Conservation (phyloP, 1,140 invertebrate species). For the Belonocnema kinseyi region DNA sequence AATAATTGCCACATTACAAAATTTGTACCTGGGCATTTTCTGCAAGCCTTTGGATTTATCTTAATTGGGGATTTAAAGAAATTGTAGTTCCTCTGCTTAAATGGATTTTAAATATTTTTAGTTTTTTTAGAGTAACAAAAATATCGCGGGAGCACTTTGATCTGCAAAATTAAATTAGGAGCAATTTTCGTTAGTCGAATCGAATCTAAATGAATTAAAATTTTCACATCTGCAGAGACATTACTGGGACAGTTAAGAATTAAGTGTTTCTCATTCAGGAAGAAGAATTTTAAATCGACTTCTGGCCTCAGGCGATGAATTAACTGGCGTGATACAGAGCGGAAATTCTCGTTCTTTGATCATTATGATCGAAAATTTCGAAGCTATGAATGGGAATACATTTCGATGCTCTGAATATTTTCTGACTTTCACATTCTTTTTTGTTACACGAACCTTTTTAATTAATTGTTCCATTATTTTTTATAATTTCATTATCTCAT, state of each 20-base stretch:
- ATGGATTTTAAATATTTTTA: no score
- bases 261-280: conserved; percentile 29
- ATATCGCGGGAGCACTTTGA: background rate
- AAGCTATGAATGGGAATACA: background rate
- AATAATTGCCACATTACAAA: no score
- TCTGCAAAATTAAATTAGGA: background rate
- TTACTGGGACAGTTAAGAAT: conserved; percentile 9
- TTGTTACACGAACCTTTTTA: no score
- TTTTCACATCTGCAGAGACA: conserved; percentile 7
- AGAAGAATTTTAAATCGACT: conserved; percentile 25
- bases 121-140: no score
- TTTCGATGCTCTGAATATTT: background rate
- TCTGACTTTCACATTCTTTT: conserved; percentile 8
- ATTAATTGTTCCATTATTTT: no score
- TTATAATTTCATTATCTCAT: background rate
- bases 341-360: conserved; percentile 11
- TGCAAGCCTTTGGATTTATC: no score
- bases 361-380: conserved; percentile 16
- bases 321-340: conserved; percentile 17
- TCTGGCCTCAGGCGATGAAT: conserved; percentile 6
- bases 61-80: no score
- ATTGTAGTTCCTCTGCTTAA: no score
- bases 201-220: conserved; percentile 15
- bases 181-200: background rate
- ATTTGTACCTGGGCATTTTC: no score